These are phyloP conservation scores for Luidia sarsii DNA, from an alignment of 53 echinoderm and acorn worm species.

Conservation along the genomic window DNA sequence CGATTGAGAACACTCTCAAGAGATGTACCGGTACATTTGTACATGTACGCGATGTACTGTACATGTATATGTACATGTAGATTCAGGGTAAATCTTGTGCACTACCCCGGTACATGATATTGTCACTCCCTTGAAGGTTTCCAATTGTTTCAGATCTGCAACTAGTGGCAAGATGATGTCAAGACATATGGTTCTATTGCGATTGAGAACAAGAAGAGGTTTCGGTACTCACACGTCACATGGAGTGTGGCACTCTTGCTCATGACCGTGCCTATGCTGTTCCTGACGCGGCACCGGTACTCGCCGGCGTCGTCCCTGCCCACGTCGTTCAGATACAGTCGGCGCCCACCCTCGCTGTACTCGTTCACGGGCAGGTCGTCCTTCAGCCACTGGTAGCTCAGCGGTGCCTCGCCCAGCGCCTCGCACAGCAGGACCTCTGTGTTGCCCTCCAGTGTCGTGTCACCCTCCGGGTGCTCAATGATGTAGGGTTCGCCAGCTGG, in stretches of 20 bases:
- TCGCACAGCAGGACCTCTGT: slow-evolving; percentile 54
- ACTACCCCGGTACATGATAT: no score
- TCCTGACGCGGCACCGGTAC: slow-evolving; percentile 80
- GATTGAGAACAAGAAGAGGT: no score
- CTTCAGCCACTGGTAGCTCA: slow-evolving; percentile 82
- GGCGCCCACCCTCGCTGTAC: background rate
- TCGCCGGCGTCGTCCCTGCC: slow-evolving; percentile 61
- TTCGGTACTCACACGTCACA: slow-evolving; percentile 93
- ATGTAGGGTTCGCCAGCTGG: no score
- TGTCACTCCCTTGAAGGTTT: no score
- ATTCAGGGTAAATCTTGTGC: no score
- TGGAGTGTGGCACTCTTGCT: slow-evolving; percentile 74
- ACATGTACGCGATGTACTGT: no score
- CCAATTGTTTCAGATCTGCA: no score
- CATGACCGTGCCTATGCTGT: slow-evolving; percentile 77
- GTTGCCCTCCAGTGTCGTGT: slow-evolving; percentile 61
- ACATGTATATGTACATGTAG: no score
- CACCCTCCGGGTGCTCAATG: slow-evolving; percentile 57
- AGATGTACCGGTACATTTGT: background rate
- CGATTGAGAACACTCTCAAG: background rate
- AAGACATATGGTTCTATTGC: no score
- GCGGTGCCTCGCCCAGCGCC: slow-evolving; percentile 69
- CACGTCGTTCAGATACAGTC: slow-evolving; percentile 22
- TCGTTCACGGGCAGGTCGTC: slow-evolving; percentile 26
- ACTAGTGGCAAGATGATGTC: no score